Base-by-base conservation (phyloP, 2,113 vertebrate species). In the Propithecus coquereli region DNA sequence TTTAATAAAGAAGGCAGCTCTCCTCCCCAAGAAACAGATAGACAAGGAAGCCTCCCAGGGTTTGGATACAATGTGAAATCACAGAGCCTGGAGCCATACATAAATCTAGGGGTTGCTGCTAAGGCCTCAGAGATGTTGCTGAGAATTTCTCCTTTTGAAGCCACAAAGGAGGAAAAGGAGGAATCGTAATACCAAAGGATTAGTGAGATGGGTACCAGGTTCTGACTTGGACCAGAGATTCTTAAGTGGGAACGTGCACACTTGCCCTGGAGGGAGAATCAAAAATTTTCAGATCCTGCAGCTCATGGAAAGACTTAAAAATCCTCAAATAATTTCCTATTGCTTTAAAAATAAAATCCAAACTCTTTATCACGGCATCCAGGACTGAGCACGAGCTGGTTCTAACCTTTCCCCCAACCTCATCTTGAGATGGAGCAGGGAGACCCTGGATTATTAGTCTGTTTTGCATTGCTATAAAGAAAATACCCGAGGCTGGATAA, bases 71-170 rank as follows among this genome's bases (percentile, higher is more conserved):
- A 22, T 2, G 10, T 82, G 82, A 74, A 95, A 80, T 54, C 83
- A 40, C 7, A 65, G 81, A 79, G 91, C 91, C 85, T 91, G 74
- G 81, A 76, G 93, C 82, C 59, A 34, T 76, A 47, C 63, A 68
- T 6, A 84, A 94, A 70, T 32, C 45, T 8, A 76, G 71, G 89
- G 82, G 63, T 89, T 91, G 77, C 93, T 94, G 68, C 92, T 91
- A 95, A 94, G 94, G 86, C 50, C 94, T 84, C 22, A 16, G 76
- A 96, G 50, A 90, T 47, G 77, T 93, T 96, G 73, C 96, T 95
- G 92, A 85, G 96, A 86, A 50, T 93, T 92, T 91, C 57, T 96
- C 73, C 66, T 70, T 97, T 87, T 96, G 94, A 98, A 97, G 81
- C 68, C 20, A 1, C 63, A 80, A 92, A 90, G 71, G 66, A 94